These are phyloP conservation scores for Pomatorhinus ruficollis DNA, from an alignment of 2,113 vertebrate species.

Conservation along the genomic window DNA sequence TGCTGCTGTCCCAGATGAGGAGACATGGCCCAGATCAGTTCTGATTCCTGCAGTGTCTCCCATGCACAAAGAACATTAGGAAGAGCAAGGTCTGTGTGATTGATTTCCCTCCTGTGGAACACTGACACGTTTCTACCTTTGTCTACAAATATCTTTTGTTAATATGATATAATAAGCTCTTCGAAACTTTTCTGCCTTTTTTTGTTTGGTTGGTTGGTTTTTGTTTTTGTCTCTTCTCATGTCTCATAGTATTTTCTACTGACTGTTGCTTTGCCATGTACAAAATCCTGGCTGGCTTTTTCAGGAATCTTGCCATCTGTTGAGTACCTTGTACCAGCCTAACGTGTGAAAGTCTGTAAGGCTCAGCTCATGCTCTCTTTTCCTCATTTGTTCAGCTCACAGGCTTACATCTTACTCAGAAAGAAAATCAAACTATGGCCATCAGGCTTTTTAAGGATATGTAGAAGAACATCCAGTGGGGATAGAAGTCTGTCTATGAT, in stretches of 20 bases:
- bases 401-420: neutral
- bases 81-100: neutral
- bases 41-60: neutral
- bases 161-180: neutral
- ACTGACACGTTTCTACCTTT: neutral
- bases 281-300: constrained; percentile 12
- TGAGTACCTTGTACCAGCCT: constrained; percentile 1
- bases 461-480: neutral
- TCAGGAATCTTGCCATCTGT: constrained; percentile 39
- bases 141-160: neutral
- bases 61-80: neutral
- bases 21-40: neutral
- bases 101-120: neutral
- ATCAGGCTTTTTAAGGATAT: neutral
- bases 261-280: neutral
- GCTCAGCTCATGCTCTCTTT: neutral
- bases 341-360: neutral
- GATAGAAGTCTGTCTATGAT: neutral
- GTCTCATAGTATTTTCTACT: constrained; percentile 18
- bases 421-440: neutral
- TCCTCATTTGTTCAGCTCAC: neutral
- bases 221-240: neutral
- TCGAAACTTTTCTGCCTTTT: neutral
- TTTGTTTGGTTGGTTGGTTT: neutral
- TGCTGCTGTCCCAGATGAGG: neutral